Conservation (phyloP, 2,797 vertebrate genomes). For the Pseudochirops cupreus region DNA sequence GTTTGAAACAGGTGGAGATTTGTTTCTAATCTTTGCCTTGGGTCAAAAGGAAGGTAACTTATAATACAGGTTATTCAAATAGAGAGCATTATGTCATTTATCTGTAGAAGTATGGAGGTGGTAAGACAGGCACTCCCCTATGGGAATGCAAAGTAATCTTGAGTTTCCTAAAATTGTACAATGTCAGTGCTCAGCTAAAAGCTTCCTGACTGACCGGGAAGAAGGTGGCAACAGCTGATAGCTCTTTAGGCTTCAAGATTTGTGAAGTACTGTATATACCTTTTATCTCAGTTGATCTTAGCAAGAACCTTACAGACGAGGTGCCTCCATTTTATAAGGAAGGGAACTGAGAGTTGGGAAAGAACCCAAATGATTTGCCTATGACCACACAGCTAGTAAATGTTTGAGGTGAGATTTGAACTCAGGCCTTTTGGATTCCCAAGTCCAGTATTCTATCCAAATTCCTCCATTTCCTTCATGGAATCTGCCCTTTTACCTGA, state of each 20-base stretch:
- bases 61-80: slow-evolving; percentile 16
- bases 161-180: neutral
- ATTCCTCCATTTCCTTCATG: slow-evolving; percentile 15
- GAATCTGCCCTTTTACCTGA: neutral
- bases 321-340: neutral
- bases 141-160: neutral
- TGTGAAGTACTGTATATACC: neutral
- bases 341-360: neutral
- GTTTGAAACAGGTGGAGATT: neutral
- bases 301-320: neutral
- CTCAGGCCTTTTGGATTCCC: neutral
- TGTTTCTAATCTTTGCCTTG: slow-evolving; percentile 16
- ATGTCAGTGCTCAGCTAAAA: neutral
- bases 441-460: neutral
- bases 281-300: neutral
- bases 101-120: slow-evolving; percentile 7
- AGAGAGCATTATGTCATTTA: neutral
- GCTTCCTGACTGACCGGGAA: neutral
- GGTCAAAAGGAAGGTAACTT: slow-evolving; percentile 39
- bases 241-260: neutral
- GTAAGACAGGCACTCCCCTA: neutral
- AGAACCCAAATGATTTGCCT: neutral
- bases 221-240: neutral
- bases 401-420: neutral
- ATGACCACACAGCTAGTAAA: neutral